phyloP scores from a whole-genome alignment of 2,113 vertebrate genomes.

The Macaca mulatta region DNA sequence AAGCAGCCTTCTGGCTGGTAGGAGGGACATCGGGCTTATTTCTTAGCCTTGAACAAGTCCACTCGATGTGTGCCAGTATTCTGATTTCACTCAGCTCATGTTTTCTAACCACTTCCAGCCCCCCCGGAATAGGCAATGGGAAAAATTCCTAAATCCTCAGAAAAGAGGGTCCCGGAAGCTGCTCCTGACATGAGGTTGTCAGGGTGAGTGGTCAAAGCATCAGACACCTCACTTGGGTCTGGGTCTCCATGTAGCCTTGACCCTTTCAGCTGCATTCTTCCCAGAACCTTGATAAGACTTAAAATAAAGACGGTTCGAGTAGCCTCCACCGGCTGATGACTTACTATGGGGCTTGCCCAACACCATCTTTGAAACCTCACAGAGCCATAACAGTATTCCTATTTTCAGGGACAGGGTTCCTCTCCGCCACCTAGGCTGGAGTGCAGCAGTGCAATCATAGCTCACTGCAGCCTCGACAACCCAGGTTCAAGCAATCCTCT shows the following conservation, averaged over 20 bases:
- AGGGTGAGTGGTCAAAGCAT: background rate
- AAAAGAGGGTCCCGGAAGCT: background rate
- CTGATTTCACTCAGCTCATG: background rate
- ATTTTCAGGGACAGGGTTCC: too few relatives aligned
- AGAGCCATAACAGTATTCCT: background rate
- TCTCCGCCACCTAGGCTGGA: too few relatives aligned
- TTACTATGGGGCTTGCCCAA: accelerated
- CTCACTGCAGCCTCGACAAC: too few relatives aligned
- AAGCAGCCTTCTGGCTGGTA: background rate
- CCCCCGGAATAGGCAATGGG: accelerated
- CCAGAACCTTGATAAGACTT: background rate
- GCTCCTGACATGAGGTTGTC: accelerated
- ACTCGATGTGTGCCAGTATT: accelerated
- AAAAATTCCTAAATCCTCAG: background rate
- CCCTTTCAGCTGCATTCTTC: accelerated
- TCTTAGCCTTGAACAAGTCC: background rate
- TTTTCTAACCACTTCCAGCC: background rate
- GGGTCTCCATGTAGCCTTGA: background rate
- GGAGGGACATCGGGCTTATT: background rate
- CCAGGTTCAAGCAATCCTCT: too few relatives aligned
- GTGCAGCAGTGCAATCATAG: too few relatives aligned
- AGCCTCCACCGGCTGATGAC: background rate
- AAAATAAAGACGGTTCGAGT: background rate
- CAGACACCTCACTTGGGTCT: background rate
- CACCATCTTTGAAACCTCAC: background rate